Evolutionary conservation across 2,888 invertebrate species (phyloP).

Genomic region (Pristionchus arcanus): DNA sequence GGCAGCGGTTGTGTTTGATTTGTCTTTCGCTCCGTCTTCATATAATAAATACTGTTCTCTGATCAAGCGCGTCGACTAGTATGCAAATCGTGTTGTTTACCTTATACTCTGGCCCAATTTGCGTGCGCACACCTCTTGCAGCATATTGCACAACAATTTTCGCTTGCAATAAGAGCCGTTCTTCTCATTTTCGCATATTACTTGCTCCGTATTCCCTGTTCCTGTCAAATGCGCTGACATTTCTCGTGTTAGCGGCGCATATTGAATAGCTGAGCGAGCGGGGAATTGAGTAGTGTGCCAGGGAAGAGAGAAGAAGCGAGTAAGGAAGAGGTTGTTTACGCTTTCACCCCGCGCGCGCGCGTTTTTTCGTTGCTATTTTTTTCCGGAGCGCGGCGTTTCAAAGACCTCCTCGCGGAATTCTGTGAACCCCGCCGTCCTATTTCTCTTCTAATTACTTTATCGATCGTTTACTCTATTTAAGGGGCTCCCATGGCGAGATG

Average conservation of each 20-base stretch:
- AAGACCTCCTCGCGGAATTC: no score
- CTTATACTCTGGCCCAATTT: no score
- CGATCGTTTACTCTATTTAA: neutral
- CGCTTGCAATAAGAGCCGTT: neutral
- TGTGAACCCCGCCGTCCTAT: neutral
- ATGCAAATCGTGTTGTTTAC: neutral
- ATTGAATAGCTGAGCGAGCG: neutral
- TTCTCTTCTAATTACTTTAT: neutral
- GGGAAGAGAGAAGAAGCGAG: neutral
- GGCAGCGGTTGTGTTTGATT: neutral
- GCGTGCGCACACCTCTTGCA: neutral
- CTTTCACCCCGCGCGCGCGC: neutral
- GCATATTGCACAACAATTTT: neutral
- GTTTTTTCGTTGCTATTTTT: neutral
- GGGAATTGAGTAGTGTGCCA: neutral
- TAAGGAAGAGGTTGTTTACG: constrained; percentile 19
- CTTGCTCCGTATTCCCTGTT: neutral
- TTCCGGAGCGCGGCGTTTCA: no score
- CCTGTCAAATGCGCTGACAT: neutral
- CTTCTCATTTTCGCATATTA: neutral
- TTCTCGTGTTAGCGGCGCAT: neutral
- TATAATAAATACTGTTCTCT: no score
- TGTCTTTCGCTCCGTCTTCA: neutral
- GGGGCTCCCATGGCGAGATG: neutral
- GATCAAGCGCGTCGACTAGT: neutral